These are phyloP conservation scores for Apocheima hispidaria DNA, from an alignment of 2,888 invertebrate species.

Conservation along the genomic window DNA sequence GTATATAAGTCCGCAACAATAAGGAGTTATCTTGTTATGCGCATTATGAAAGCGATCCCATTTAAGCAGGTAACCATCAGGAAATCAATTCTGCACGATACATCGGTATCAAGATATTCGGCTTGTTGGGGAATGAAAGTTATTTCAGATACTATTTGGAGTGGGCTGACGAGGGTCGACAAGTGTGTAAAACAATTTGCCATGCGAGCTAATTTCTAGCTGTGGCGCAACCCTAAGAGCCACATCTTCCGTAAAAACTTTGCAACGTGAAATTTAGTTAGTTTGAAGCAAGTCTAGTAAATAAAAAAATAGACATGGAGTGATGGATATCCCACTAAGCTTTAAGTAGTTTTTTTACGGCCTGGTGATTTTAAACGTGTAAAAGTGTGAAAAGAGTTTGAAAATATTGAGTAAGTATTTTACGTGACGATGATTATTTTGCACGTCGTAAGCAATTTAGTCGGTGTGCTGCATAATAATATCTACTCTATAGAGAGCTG, in stretches of 20 bases:
- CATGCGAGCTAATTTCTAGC: constrained; percentile 65
- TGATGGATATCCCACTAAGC: constrained; percentile 6
- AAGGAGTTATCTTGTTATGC: constrained; percentile 42
- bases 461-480: neutral
- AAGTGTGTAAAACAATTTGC: constrained; percentile 75
- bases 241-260: constrained; percentile 38
- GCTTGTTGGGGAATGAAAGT: constrained; percentile 51
- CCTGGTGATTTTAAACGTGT: neutral
- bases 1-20: constrained; percentile 36
- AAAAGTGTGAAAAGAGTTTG: neutral
- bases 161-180: constrained; percentile 66
- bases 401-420: no score
- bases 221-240: constrained; percentile 38
- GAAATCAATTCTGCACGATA: constrained; percentile 51
- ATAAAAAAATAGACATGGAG: constrained; percentile 11
- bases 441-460: neutral
- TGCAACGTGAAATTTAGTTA: constrained; percentile 38
- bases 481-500: neutral
- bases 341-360: neutral
- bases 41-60: constrained; percentile 52
- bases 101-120: constrained; percentile 46
- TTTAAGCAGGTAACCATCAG: constrained; percentile 51
- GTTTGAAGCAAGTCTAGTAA: constrained; percentile 1
- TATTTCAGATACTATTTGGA: constrained; percentile 60
- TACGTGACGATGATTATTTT: no score